Base-by-base conservation (phyloP, 1,140 invertebrate species). In the Atta texana region DNA sequence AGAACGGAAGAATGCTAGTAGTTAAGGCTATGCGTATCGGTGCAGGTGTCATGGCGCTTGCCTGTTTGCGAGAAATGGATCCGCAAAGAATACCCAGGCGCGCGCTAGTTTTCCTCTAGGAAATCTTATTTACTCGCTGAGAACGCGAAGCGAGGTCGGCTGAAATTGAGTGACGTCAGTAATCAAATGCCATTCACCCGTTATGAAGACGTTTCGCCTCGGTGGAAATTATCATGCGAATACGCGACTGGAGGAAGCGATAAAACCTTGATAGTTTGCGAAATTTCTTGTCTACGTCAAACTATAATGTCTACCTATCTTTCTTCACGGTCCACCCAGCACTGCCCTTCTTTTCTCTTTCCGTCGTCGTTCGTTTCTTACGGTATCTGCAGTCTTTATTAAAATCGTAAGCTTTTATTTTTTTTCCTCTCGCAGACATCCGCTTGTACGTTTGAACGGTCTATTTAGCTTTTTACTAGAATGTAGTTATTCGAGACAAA, bases 101-200 rank as follows among this genome's bases (percentile, higher is more conserved):
- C 39, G 80, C 69, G 44, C 69, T 61, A 61, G 80, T 75, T 84
- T 84, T 84, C 69, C 71, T 74, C 53, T 61, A 84, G 80, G 34
- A 84, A 84, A 84, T 84, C 69, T 75, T 84, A 84, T 84, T 84
- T 84, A 84, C 53, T 24, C 24, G 24, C 7, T n/a, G 55, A 74
- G 80, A 75, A 74, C 57, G 49, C 34, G 49, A 21, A 21, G 59
- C 12, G 78, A 76, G 44, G 77, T 39, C 53, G 66, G 34, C 66
- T 81, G 51, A 61, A 71, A 81, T 86, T 86, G 77, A 86, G 78
- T 63, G 85, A 72, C 78, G 64, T 72, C 68, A 72, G 85, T 86
- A 82, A 86, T 86, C 78, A 86, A 86, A 86, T 82, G 85, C 66
- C 63, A 81, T 84, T 84, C 80, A 84, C 55, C 69, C 44, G 80